Percentiles rank a stretch among this genome's conserved stretches.
Conservation (phyloP, 2,888 invertebrate species). For the Toxonevra muliebris region DNA sequence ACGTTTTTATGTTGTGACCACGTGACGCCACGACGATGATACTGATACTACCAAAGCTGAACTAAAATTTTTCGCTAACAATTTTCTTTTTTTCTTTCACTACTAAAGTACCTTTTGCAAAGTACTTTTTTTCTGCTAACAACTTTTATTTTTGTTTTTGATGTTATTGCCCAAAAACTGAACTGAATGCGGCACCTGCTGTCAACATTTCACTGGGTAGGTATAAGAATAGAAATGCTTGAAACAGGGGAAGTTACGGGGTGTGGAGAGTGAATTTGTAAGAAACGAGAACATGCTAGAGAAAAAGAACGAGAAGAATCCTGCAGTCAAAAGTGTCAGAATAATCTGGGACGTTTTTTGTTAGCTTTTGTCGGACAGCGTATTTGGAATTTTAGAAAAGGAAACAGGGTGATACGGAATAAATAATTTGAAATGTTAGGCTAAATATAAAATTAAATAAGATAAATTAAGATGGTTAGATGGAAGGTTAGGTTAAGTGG, state of each 20-base stretch:
- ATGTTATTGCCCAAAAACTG: slow-evolving; percentile 9
- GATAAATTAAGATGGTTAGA: too few relatives aligned
- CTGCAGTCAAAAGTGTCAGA: slow-evolving; percentile 53
- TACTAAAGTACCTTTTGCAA: not conserved
- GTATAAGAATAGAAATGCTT: not conserved
- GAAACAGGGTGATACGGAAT: slow-evolving; percentile 1
- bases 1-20: slow-evolving; percentile 66
- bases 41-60: not conserved
- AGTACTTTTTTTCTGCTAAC: slow-evolving; percentile 13
- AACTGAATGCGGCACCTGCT: slow-evolving; percentile 53
- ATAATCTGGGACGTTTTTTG: slow-evolving; percentile 23
- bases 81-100: not conserved
- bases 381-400: slow-evolving; percentile 6
- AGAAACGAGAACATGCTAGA: slow-evolving; percentile 45
- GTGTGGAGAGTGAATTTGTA: not conserved
- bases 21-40: slow-evolving; percentile 57
- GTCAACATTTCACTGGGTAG: slow-evolving; percentile 44
- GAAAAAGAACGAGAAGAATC: slow-evolving; percentile 40
- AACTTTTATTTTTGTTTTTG: slow-evolving; percentile 3
- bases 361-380: slow-evolving; percentile 2
- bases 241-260: not conserved
- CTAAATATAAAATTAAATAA: too few relatives aligned
- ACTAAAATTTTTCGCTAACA: slow-evolving; percentile 3
- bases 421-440: too few relatives aligned
- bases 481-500: too few relatives aligned